phyloP scores from a whole-genome alignment of 2,888 invertebrate genomes.

The Nebria brevicollis region DNA sequence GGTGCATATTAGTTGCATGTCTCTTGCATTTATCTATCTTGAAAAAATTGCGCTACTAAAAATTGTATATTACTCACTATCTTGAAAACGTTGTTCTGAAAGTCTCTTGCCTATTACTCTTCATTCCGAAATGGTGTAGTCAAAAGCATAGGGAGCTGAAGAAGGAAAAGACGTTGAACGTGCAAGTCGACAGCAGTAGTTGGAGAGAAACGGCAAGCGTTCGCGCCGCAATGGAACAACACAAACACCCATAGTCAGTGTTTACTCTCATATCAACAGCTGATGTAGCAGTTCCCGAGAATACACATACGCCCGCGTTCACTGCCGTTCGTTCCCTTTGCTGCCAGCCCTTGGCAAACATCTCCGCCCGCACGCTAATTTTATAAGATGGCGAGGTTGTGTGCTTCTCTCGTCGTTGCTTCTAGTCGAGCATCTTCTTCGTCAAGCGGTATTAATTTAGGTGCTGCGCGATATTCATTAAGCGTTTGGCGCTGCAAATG shows the following conservation, averaged over 20 bases:
- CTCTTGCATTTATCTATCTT: neutral
- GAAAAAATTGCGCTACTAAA: neutral
- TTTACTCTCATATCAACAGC: constrained; percentile 58
- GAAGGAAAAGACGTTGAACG: constrained; percentile 10
- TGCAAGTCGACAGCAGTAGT: constrained; percentile 10
- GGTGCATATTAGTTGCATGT: neutral
- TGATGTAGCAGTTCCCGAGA: constrained; percentile 50
- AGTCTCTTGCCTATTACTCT: neutral
- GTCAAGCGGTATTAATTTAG: constrained; percentile 43
- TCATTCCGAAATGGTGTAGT: neutral
- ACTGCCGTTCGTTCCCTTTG: constrained; percentile 28
- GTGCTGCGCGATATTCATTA: constrained; percentile 43
- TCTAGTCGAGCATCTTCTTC: constrained; percentile 9
- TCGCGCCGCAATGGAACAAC: constrained; percentile 47
- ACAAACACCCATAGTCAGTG: constrained; percentile 51
- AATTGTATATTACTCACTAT: neutral
- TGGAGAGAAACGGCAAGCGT: constrained; percentile 5
- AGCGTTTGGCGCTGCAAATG: constrained; percentile 30
- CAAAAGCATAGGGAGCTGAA: neutral
- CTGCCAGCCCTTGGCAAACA: constrained; percentile 28
- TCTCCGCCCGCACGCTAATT: constrained; percentile 35
- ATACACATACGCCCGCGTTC: constrained; percentile 19
- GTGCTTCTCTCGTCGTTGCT: neutral
- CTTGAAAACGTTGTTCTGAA: neutral
- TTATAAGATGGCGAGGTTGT: constrained; percentile 35